A percentile compares a stretch with the other conserved stretches of the same genome.
Conservation (phyloP, 2,113 vertebrate species). For the Argyrosomus japonicus region DNA sequence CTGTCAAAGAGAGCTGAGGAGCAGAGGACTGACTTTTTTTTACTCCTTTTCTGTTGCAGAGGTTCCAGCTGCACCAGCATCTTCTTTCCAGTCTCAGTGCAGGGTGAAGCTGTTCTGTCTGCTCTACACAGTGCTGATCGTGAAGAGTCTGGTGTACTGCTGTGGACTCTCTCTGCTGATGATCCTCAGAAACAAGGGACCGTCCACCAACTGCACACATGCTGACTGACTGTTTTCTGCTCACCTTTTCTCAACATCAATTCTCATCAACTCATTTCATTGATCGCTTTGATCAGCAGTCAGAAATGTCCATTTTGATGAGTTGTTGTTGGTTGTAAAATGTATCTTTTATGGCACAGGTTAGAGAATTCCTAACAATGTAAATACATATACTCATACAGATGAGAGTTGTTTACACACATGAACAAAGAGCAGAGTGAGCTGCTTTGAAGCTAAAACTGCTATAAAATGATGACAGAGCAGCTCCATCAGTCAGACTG, state of each 20-base stretch:
- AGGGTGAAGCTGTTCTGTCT: conserved; percentile 38
- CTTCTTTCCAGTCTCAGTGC: not conserved
- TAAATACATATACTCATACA: not conserved
- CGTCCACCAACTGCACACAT: conserved; percentile 1
- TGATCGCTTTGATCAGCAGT: not conserved
- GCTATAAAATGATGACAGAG: not conserved
- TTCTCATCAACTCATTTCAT: not conserved
- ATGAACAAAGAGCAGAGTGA: not conserved
- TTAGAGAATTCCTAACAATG: not conserved
- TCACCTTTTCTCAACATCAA: not conserved
- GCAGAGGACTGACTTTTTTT: not conserved
- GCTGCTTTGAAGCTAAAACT: not conserved
- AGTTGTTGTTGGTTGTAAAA: not conserved
- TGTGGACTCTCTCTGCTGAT: conserved; percentile 37
- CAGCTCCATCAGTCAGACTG: not conserved
- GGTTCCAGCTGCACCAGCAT: not conserved
- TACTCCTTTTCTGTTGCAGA: conserved; percentile 22
- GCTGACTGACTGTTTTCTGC: conserved; percentile 17
- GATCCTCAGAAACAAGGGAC: not conserved
- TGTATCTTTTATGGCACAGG: not conserved
- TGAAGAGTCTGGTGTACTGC: conserved; percentile 52
- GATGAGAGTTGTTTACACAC: not conserved
- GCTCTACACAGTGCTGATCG: conserved; percentile 44
- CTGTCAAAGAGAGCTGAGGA: conserved; percentile 7
- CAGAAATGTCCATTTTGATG: not conserved